Evolutionary conservation across 2,797 vertebrate species (phyloP).

Genomic region (Acrocephalus scirpaceus): DNA sequence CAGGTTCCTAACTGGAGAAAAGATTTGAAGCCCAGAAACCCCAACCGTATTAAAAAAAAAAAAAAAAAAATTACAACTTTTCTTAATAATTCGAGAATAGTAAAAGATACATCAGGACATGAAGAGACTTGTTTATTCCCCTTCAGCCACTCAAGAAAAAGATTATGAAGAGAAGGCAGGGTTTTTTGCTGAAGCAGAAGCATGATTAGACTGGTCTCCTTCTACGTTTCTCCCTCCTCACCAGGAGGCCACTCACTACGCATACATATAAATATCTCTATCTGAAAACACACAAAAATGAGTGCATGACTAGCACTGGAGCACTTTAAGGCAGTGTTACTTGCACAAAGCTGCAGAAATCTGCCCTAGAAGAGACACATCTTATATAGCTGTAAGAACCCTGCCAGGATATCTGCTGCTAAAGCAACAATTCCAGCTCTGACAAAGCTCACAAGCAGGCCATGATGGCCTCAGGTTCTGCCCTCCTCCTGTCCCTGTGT

Average conservation of each 20-base stretch:
- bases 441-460: too few species aligned
- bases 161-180: background rate
- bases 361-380: background rate
- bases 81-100: background rate
- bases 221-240: fast-evolving
- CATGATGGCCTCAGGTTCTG: too few species aligned
- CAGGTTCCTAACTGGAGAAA: background rate
- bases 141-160: background rate
- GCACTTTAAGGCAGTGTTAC: background rate
- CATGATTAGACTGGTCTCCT: fast-evolving
- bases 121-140: background rate
- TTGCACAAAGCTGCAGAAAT: background rate
- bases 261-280: fast-evolving
- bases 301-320: background rate
- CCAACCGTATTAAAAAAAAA: too few species aligned
- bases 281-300: background rate
- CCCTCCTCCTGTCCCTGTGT: too few species aligned
- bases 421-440: background rate
- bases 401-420: background rate
- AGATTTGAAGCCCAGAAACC: background rate
- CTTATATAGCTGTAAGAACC: background rate
- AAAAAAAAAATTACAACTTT: background rate
- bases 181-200: background rate
- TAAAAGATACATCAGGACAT: background rate
- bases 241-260: background rate